These are phyloP conservation scores for Scophthalmus maximus DNA, from an alignment of 2,113 vertebrate species.

Conservation along the genomic window DNA sequence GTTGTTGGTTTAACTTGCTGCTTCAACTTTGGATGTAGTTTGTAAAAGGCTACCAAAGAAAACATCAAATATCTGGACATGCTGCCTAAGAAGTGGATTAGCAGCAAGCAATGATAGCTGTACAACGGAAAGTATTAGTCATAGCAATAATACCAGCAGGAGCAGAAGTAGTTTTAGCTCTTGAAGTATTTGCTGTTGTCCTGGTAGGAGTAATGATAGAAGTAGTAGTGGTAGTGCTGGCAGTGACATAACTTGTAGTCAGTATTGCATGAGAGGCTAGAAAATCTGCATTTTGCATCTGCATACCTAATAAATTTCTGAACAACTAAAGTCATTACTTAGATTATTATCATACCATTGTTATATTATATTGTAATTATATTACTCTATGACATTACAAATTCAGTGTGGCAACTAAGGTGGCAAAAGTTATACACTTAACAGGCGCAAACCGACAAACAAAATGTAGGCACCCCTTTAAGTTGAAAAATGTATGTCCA, in stretches of 20 bases:
- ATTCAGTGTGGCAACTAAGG: too few relatives aligned
- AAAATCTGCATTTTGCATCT: too few relatives aligned
- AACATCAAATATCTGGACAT: not conserved
- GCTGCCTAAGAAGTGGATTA: not conserved
- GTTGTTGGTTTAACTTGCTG: slow-evolving; percentile 67
- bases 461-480: too few relatives aligned
- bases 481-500: not conserved
- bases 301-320: too few relatives aligned
- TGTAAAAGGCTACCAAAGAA: slow-evolving; percentile 27
- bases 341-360: too few relatives aligned
- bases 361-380: too few relatives aligned
- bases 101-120: not conserved
- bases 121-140: not conserved
- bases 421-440: not conserved
- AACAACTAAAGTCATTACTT: too few relatives aligned
- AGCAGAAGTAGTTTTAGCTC: not conserved
- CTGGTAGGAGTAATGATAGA: not conserved
- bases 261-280: too few relatives aligned
- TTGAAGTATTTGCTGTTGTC: too few relatives aligned
- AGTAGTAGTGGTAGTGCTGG: not conserved
- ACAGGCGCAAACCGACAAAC: not conserved
- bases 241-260: not conserved
- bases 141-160: not conserved
- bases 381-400: too few relatives aligned
- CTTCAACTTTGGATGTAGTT: slow-evolving; percentile 41